Evolutionary conservation across 1,140 invertebrate species (phyloP).

Genomic region (Ephestia elutella): DNA sequence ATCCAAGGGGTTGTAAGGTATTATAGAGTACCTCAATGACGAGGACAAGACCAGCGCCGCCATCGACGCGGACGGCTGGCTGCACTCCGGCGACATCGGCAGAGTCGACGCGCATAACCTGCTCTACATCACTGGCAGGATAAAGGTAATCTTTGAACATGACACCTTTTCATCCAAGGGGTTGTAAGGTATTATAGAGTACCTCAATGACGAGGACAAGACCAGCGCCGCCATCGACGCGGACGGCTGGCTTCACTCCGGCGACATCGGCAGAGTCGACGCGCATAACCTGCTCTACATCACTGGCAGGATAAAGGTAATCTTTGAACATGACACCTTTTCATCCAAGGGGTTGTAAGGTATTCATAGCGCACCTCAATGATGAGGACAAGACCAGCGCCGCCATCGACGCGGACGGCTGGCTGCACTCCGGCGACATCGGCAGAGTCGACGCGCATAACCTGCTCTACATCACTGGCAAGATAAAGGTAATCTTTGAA

Average conservation of each 20-base stretch:
- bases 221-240: conserved; percentile 83
- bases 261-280: conserved; percentile 89
- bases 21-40: conserved; percentile 92
- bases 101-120: conserved; percentile 82
- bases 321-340: background rate
- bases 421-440: conserved; percentile 88
- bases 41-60: conserved; percentile 84
- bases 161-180: too few species aligned
- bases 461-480: conserved; percentile 87
- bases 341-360: too few species aligned
- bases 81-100: conserved; percentile 89
- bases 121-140: conserved; percentile 87
- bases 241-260: conserved; percentile 87
- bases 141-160: conserved; percentile 80
- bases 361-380: conserved; percentile 92
- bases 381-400: conserved; percentile 84
- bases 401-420: conserved; percentile 83
- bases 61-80: conserved; percentile 84
- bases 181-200: too few species aligned
- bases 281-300: conserved; percentile 83
- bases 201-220: conserved; percentile 85
- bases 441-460: conserved; percentile 83
- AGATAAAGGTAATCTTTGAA: conserved; percentile 81
- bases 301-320: conserved; percentile 87
- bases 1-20: too few species aligned